Conservation (phyloP, 2,888 invertebrate species). For the Callimorpha dominula region DNA sequence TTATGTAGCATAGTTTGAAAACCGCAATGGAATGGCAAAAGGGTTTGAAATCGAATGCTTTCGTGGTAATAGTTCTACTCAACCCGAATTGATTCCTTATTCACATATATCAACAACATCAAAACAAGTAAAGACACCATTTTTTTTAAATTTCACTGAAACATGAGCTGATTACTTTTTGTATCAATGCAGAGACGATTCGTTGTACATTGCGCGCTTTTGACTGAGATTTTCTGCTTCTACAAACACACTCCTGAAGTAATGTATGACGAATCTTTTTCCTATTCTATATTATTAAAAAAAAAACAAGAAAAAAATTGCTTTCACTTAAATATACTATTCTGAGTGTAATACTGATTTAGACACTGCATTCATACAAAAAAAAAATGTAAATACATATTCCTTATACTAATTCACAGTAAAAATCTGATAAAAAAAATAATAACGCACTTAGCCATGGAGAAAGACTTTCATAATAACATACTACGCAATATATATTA, state of each 20-base stretch:
- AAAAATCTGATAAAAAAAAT: slow-evolving; percentile 32
- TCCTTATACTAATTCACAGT: slow-evolving; percentile 41
- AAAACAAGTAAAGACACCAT: slow-evolving; percentile 82
- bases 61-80: slow-evolving; percentile 43
- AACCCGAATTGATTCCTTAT: slow-evolving; percentile 83
- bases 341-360: slow-evolving; percentile 47
- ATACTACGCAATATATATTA: slow-evolving; percentile 44
- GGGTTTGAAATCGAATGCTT: slow-evolving; percentile 7
- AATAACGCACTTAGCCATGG: slow-evolving; percentile 29
- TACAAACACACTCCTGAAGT: slow-evolving; percentile 13
- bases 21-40: slow-evolving; percentile 25
- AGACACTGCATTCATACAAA: slow-evolving; percentile 48
- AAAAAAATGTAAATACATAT: slow-evolving; percentile 40
- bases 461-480: slow-evolving; percentile 41
- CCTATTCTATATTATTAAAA: slow-evolving; percentile 5
- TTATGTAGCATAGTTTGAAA: slow-evolving; percentile 14
- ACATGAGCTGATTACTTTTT: slow-evolving; percentile 40
- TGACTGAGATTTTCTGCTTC: slow-evolving; percentile 2
- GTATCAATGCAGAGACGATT: slow-evolving; percentile 51
- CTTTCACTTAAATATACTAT: slow-evolving; percentile 20
- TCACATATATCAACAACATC: slow-evolving; percentile 86
- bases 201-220: slow-evolving; percentile 46
- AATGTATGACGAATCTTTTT: slow-evolving; percentile 42
- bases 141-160: slow-evolving; percentile 60
- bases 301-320: not conserved